Base-by-base conservation (phyloP, 1,140 invertebrate species). In the Cotesia typhae region DNA sequence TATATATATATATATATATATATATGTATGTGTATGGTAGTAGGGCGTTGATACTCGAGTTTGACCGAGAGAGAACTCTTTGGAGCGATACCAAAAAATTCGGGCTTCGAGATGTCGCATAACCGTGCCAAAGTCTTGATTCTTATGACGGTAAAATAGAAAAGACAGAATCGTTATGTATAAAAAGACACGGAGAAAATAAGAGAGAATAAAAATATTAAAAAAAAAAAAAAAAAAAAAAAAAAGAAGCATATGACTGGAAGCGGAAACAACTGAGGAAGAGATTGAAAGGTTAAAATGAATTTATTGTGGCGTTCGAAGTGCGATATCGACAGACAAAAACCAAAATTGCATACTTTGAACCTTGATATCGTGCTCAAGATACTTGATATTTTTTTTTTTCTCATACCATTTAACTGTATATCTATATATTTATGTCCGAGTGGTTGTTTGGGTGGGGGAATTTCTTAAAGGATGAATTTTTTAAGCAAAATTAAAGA, bases 281-380 rank as follows among this genome's bases (percentile, higher is more conserved):
- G 38, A 60, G 65, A 59, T 63, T 52, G 55, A 60, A 38, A 67
- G 59, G 41, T 52, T 28, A 68, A 55, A 63, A 72, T 67, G 53
- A 67, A 72, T 59, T 67, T 72, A 53, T 69, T 17, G 61, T 12
- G 28, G 20, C 37, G 63, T 68, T 77, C 61, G 57, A 67, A 72
- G 70, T 70, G 68, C 67, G 67, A 76, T 74, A 76, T 76, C 71
- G 75, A 73, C 75, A 73, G 64, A 71, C 60, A 52, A 37, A 70
- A 59, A 10, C 7, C 53, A 65, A 72, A 61, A 66, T 9, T 35
- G 20, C 41, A 47, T 47, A 47, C 41, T 47, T 38, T 72, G 68
- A 53, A 67, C 71, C 73, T 72, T 67, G 72, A 76, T 75, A 72
- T 71, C 73, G 61, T 72, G 61, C 70, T 77, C 55, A 52, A 72